Evolutionary conservation across 1,140 invertebrate genomes (phyloP), one percentile per base, ranked within the genome.

Genomic region (Drosophila gunungcola): DNA sequence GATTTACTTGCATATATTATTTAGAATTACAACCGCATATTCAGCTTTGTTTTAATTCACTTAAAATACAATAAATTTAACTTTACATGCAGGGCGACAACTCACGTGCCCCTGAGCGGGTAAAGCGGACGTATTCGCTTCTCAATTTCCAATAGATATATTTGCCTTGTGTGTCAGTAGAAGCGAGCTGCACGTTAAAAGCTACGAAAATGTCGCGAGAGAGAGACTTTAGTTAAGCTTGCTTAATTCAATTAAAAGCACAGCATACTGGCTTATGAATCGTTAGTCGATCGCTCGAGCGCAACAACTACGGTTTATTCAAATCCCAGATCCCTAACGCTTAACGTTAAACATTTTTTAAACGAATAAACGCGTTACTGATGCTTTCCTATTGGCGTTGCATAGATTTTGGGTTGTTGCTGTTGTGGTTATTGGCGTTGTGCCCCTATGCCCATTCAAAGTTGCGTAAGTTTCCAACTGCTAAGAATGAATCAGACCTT

Each of bases 1-100:
- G 70, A 83, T 77, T 88, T 79, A 70, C 58, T 58, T 82, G 62
- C 45, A 69, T 86, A 79, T 88, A 63, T 78, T 88, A 67, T 65
- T 74, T 58, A 73, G 53, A 41, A 58, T 84, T 84, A 82, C 60
- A 77, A 42, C 38, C 46, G 46, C 43, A 60, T 68, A 55, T 69
- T 61, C 42, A 54, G 63, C 49, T 60, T 88, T 88, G 83, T 88
- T 89, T 88, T 88, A 88, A 88, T 88, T 88, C 83, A 88, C 83
- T 89, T 88, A 83, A 88, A 88, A 88, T 79, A 69, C 83, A 79
- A 88, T 88, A 88, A 88, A 88, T 88, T 88, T 77, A 36, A 89
- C 84, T 88, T 88, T 88, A 83, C 84, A 88, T 82, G 82, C 82
- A 62, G 65, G 62, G 64, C 78, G 69, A 55, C 78, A 52, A 32